Base-by-base conservation (phyloP, 2,113 vertebrate species). In the Syngnathus typhle region DNA sequence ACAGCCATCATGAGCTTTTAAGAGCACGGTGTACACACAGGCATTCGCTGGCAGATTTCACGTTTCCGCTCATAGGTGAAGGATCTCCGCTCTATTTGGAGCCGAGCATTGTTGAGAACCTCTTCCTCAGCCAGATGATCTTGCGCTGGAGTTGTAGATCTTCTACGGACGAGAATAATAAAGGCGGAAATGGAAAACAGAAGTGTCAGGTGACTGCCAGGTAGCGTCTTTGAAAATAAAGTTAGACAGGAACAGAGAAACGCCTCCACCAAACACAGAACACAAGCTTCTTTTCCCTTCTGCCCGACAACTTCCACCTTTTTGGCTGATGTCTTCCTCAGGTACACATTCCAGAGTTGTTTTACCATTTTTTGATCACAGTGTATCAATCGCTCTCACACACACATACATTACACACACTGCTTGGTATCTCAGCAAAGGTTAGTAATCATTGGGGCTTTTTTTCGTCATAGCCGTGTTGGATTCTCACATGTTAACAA, bases 251-350 rank as follows among this genome's bases (percentile, higher is more conserved):
- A 65, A 52, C 43, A 66, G 41, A 69, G 52, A 58, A 69, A 63
- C n/a, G 43, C 65, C 59, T 38, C 38, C 18, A n/a, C 44, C 32
- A 51, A 18, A 62, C 72, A 67, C 41, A 67, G 51, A 72, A 36
- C 18, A 0, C 12, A 15, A 19, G 58, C 56, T 21, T 21, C 39
- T 43, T 54, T 71, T 43, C 60, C 65, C 55, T 68, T 71, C 75
- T 75, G 68, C 74, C 74, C 76, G 64, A 75, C 73, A 80, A 78
- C 65, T 87, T 83, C 73, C 68, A 54, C 75, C 71, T 67, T 71
- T 80, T 84, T 79, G 78, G 71, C 80, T 84, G 79, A 80, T 87
- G 82, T 81, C 67, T 44, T 78, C 3, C 51, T 76, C 64, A 82
- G 69, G 77, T 64, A 71, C 73, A 80, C 67, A 4, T 21, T 27